Evolutionary conservation across 2,113 vertebrate genomes (phyloP).

Genomic region (Mustela nigripes): DNA sequence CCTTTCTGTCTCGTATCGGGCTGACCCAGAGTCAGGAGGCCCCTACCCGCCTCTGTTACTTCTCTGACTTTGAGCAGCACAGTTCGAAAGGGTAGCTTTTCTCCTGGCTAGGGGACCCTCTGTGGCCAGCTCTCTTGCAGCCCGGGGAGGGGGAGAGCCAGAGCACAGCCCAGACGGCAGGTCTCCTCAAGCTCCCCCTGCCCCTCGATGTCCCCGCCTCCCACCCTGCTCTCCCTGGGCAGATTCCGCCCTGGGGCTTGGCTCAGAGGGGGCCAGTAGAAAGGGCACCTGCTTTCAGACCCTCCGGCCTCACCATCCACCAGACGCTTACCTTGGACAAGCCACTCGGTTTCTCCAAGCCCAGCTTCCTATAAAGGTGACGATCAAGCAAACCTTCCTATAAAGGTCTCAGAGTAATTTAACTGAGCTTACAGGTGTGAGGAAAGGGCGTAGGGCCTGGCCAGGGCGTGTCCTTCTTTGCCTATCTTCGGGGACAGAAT

Average conservation of each 20-base stretch:
- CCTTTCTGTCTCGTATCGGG: constrained; percentile 73
- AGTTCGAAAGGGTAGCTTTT: constrained; percentile 94
- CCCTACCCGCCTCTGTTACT: constrained; percentile 90
- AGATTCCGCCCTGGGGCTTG: neutral
- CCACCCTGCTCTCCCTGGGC: neutral
- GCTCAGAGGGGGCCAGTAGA: neutral
- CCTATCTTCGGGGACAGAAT: constrained; percentile 84
- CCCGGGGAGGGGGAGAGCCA: neutral
- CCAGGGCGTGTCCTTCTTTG: neutral
- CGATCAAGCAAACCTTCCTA: neutral
- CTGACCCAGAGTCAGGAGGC: constrained; percentile 92
- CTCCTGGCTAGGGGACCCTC: constrained; percentile 92
- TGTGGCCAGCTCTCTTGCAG: neutral
- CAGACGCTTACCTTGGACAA: neutral
- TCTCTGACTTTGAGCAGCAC: constrained; percentile 94
- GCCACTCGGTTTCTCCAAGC: neutral
- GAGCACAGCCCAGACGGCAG: neutral
- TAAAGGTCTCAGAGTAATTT: neutral
- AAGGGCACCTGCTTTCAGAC: neutral
- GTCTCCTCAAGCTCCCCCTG: neutral
- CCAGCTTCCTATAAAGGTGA: neutral
- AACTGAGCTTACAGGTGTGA: neutral
- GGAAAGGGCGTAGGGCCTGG: neutral
- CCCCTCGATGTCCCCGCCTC: neutral
- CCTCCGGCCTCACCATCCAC: neutral